These are phyloP conservation scores for Premnoplex brunnescens DNA, from an alignment of 2,797 vertebrate species.

Conservation along the genomic window DNA sequence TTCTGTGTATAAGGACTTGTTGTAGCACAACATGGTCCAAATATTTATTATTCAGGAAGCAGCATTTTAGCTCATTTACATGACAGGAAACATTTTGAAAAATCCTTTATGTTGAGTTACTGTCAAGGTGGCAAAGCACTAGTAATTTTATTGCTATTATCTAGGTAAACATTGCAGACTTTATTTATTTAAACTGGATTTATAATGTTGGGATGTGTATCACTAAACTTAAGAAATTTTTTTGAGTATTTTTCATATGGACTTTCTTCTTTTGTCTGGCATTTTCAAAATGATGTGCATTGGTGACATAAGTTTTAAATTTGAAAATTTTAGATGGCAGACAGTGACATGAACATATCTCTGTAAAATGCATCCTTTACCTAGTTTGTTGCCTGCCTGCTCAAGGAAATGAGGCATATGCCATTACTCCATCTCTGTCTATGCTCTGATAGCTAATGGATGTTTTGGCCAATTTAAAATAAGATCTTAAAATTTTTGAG, in stretches of 20 bases:
- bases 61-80: slow-evolving; percentile 22
- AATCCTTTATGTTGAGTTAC: neutral
- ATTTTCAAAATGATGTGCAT: neutral
- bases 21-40: neutral
- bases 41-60: slow-evolving; percentile 12
- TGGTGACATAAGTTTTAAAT: neutral
- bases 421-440: neutral
- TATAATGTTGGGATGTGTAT: neutral
- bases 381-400: neutral
- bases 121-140: neutral
- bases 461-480: neutral
- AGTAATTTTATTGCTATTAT: neutral
- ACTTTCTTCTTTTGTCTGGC: neutral
- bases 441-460: neutral
- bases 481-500: neutral
- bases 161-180: neutral
- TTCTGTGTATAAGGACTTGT: neutral
- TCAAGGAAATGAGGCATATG: slow-evolving; percentile 3
- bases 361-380: neutral
- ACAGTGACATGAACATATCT: neutral
- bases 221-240: neutral
- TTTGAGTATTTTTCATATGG: neutral
- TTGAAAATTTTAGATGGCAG: neutral
- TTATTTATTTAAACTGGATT: neutral
- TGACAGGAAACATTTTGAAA: neutral